These are phyloP conservation scores for Cataglyphis hispanica DNA, from an alignment of 1,140 invertebrate species.

Conservation along the genomic window DNA sequence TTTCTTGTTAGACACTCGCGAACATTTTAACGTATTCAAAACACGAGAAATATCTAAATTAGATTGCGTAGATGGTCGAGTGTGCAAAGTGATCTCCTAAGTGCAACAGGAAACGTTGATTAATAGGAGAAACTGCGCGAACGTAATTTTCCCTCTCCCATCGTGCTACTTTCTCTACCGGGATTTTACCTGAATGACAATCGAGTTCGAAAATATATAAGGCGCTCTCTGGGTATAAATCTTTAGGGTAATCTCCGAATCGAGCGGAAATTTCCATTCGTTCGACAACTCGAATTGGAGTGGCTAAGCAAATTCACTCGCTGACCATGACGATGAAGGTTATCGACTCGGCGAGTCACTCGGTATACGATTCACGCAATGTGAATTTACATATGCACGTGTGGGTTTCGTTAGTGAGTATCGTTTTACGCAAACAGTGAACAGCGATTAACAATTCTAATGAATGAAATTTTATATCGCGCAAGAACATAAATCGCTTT, in stretches of 20 bases:
- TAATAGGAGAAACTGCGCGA: slow-evolving; percentile 33
- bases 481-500: not conserved
- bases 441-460: not conserved
- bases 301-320: not conserved
- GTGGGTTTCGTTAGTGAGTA: not conserved
- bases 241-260: slow-evolving; percentile 13
- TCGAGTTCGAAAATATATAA: slow-evolving; percentile 2
- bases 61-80: not conserved
- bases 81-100: slow-evolving; percentile 32
- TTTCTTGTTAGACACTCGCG: not conserved
- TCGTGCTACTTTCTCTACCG: not conserved
- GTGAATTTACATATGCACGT: no score
- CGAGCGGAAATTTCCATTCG: slow-evolving; percentile 38
- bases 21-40: slow-evolving; percentile 25
- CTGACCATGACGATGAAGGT: slow-evolving; percentile 18
- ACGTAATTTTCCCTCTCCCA: not conserved
- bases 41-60: slow-evolving; percentile 34
- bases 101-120: slow-evolving; percentile 60
- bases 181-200: slow-evolving; percentile 47
- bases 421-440: slow-evolving; percentile 14
- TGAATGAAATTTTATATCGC: slow-evolving; percentile 9
- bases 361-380: not conserved
- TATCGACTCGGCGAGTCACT: slow-evolving; percentile 17
- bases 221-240: slow-evolving; percentile 18
- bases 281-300: slow-evolving; percentile 12